These are phyloP conservation scores for Kryphioiulus occultus DNA, from an alignment of 2,888 invertebrate genomes.

Conservation along the genomic window DNA sequence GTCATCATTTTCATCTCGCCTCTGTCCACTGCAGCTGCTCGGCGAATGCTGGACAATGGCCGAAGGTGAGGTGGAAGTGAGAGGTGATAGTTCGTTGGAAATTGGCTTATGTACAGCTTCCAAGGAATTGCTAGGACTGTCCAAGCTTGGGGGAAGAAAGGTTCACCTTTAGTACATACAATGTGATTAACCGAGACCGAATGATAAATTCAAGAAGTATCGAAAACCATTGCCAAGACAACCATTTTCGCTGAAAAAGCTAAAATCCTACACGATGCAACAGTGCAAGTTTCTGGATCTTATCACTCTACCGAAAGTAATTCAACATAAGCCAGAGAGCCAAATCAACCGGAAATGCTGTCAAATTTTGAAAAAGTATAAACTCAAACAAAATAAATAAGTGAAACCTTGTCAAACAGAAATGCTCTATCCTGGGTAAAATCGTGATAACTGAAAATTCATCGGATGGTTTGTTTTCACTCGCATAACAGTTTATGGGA, in stretches of 20 bases:
- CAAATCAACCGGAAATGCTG: background rate
- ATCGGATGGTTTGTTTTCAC: background rate
- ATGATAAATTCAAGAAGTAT: background rate
- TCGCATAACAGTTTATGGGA: background rate
- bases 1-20: slow-evolving; percentile 59
- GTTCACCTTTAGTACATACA: background rate
- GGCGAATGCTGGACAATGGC: slow-evolving; percentile 53
- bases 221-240: background rate
- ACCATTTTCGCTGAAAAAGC: background rate
- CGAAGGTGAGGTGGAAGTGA: slow-evolving; percentile 52
- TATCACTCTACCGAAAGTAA: background rate
- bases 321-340: background rate
- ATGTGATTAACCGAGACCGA: background rate
- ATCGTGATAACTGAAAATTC: background rate
- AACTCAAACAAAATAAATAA: background rate
- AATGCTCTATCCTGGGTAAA: background rate
- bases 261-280: background rate
- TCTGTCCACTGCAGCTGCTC: slow-evolving; percentile 56
- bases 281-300: background rate
- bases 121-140: slow-evolving; percentile 77
- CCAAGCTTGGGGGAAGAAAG: slow-evolving; percentile 66
- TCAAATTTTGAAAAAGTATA: background rate
- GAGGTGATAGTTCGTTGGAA: slow-evolving; percentile 55
- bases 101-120: slow-evolving; percentile 68
- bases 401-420: background rate